phyloP scores from a whole-genome alignment of 2,888 invertebrate species.

The Diarsia mendica region DNA sequence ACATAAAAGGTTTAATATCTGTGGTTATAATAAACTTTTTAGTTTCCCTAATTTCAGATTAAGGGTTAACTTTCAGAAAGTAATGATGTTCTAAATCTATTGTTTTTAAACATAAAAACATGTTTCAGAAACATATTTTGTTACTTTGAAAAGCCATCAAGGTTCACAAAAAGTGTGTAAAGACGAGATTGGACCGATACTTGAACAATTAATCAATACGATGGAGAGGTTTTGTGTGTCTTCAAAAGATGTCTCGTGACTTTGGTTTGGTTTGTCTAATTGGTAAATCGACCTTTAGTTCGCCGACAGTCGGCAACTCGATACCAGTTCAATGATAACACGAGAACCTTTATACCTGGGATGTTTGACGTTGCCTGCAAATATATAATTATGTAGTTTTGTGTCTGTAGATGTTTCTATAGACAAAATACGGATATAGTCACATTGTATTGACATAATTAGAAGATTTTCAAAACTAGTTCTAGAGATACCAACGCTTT shows the following conservation, averaged over 20 bases:
- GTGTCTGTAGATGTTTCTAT: neutral
- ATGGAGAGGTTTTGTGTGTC: constrained; percentile 45
- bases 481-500: too few species aligned
- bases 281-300: constrained; percentile 50
- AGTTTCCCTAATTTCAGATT: neutral
- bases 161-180: constrained; percentile 30
- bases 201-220: constrained; percentile 54
- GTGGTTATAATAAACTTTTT: neutral
- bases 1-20: neutral
- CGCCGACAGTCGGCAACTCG: constrained; percentile 8
- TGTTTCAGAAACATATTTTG: constrained; percentile 32
- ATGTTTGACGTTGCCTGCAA: neutral
- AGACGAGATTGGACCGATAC: constrained; percentile 18
- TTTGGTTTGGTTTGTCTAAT: constrained; percentile 47
- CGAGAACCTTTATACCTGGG: constrained; percentile 6
- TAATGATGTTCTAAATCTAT: neutral
- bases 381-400: neutral
- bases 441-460: neutral
- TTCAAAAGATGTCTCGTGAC: constrained; percentile 53
- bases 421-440: neutral
- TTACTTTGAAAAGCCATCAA: constrained; percentile 24
- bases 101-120: constrained; percentile 5
- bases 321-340: constrained; percentile 28
- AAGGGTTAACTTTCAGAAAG: neutral
- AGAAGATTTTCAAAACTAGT: too few species aligned